phyloP scores from a whole-genome alignment of 1,140 invertebrate species.

The Lepidostoma basale region DNA sequence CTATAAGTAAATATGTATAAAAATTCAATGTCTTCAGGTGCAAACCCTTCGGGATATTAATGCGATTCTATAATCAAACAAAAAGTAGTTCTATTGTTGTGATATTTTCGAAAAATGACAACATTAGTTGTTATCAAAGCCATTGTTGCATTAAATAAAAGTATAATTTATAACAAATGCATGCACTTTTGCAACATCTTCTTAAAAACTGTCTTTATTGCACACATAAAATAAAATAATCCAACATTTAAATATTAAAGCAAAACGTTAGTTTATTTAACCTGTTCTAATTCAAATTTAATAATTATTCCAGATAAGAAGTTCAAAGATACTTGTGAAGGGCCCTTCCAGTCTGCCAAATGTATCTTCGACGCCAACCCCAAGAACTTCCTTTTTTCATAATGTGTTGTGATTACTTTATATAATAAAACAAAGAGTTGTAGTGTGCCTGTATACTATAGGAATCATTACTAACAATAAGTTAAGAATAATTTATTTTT shows the following conservation, averaged over 20 bases:
- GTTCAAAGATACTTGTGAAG: constrained; percentile 58
- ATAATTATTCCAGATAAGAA: constrained; percentile 54
- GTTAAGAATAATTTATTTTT: no score
- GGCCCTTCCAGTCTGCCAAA: constrained; percentile 55
- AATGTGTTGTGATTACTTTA: no score
- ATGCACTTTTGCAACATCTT: not conserved
- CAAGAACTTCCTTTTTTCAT: constrained; percentile 54
- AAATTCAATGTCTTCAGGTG: no score
- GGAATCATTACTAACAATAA: no score
- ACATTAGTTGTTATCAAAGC: not conserved
- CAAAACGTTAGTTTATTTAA: not conserved
- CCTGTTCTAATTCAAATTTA: not conserved
- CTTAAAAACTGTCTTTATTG: not conserved
- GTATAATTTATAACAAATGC: not conserved
- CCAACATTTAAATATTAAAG: not conserved
- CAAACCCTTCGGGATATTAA: no score
- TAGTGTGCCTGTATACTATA: no score
- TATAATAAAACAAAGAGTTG: no score
- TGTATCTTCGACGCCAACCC: constrained; percentile 57
- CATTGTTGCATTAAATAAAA: no score
- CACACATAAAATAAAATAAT: not conserved
- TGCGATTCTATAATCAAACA: no score
- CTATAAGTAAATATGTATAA: no score
- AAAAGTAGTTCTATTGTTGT: no score
- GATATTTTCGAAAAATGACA: not conserved